Base-by-base conservation (phyloP, 2,113 vertebrate genomes). In the Psammodynastes pulverulentus region DNA sequence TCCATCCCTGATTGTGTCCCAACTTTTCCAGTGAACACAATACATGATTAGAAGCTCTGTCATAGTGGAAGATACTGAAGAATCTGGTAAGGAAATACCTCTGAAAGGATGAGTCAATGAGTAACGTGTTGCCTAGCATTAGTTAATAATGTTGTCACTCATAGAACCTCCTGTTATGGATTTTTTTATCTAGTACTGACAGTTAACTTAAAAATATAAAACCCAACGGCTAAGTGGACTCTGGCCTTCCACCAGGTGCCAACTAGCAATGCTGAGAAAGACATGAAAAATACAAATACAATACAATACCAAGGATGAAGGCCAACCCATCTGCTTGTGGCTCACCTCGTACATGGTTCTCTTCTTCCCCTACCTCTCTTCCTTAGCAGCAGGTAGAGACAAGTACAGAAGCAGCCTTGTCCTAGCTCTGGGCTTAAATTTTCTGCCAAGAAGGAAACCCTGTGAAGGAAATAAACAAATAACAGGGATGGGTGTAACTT, bases 401-500 rank as follows among this genome's bases (percentile, higher is more conserved):
- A 58, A 45, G 79, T 43, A 85, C 39, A 39, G 79, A 58, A 89
- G 53, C 43, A 62, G 91, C 34, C 51, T 43, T 88, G 62, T 87
- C 62, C 51, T 84, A 43, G 39, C 24, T 54, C 29, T 89, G 52
- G 79, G 52, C 45, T 89, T 92, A 51, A 51, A 17, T 51, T 89
- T 92, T 92, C 88, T 89, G 91, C 45, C 91, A 89, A 92, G 91
- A 86, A 89, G n/a, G 45, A 89, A 89, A 89, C 91, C 23, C 34
- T 89, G 53, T 86, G 85, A 17, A 92, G 53, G 45, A 92, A 92
- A 88, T 34, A 91, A 92, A 84, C 48, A 89, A 92, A 89, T 62
- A 89, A 86, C 53, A 92, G 72, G 29, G 79, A 92, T 89, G 91
- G 91, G 91, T 92, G 91, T 89, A 92, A 85, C 88, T 89, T 49